Base-by-base conservation (phyloP, 1,140 invertebrate species). In the Pomacea maculata region DNA sequence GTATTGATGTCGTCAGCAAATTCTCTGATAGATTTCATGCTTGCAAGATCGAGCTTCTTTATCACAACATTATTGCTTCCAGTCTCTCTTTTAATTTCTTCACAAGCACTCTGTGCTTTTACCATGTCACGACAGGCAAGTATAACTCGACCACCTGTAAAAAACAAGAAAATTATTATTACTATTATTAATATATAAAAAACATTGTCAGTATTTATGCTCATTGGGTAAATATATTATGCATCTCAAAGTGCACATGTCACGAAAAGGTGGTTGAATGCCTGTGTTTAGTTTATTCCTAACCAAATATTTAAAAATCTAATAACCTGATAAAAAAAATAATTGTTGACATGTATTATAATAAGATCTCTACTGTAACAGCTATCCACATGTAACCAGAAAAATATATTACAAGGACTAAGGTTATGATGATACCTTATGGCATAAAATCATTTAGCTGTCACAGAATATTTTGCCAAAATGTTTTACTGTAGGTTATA, bases 101-200 rank as follows among this genome's bases (percentile, higher is more conserved):
- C 85, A 75, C 94, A 92, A 9, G 93, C 93, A 73, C 92, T 88
- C 81, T 93, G 93, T 6, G 94, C 94, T 81, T 91, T 93, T 21
- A 92, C 90, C 68, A 92, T 75, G 84, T 93, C 89, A 85, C 93
- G 83, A 85, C 93, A 93, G 52, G 92, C 92, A 79, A 94, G 83
- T 25, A 94, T 91, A 19, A 94, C 85, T 72, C 86, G 88, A 55
- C 92, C 92, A 75, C 93, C 92, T 83, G 73, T 52, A 81, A 82
- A 80, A 45, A 12, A 68, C 57, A 75, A 61, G 1, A 2, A 61
- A 61, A 61, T 61, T 61, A 14, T 25, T 25, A 25, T 25, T 25
- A 25, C 25, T 25, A 25, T 25, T 25, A 25, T 61, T 61, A 14
- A 74, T 14, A 55, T 15, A 34, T 74, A 14, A 45, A 74, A n/a